Evolutionary conservation across 2,797 vertebrate species (phyloP).

Genomic region (Carduelis carduelis): DNA sequence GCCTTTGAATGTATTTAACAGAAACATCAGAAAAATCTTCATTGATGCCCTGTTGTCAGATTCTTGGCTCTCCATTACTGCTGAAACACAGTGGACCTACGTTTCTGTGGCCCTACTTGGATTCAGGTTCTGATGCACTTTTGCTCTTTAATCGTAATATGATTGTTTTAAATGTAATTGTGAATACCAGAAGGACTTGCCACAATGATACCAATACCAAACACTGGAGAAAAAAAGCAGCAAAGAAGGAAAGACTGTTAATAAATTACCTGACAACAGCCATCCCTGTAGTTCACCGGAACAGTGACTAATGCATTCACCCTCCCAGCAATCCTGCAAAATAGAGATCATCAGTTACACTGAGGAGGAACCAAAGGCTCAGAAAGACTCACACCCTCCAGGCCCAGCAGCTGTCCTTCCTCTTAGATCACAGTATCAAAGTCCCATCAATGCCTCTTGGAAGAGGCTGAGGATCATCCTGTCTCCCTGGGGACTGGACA

Average conservation of each 20-base stretch:
- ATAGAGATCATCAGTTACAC: not conserved
- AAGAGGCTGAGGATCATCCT: not conserved
- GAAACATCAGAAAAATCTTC: not conserved
- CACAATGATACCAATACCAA: not conserved
- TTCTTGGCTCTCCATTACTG: not conserved
- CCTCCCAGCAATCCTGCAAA: not conserved
- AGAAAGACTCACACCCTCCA: not conserved
- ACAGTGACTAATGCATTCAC: not conserved
- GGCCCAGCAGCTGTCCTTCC: not conserved
- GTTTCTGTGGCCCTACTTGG: not conserved
- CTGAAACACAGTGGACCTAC: not conserved
- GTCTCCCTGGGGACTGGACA: not conserved
- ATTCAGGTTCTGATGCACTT: not conserved
- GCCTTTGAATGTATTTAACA: not conserved
- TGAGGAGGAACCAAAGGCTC: not conserved
- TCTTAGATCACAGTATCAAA: not conserved
- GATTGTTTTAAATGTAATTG: not conserved
- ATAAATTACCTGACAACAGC: not conserved
- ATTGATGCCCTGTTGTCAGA: not conserved
- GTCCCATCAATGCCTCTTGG: not conserved
- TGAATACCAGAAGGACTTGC: not conserved
- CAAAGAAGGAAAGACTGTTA: not conserved
- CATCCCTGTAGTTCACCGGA: not conserved
- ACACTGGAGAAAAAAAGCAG: not conserved
- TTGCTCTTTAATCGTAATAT: not conserved